Percentiles rank a stretch among this genome's conserved stretches.
phyloP scores from a whole-genome alignment of 2,113 vertebrate genomes.

The Nyctereutes procyonoides region DNA sequence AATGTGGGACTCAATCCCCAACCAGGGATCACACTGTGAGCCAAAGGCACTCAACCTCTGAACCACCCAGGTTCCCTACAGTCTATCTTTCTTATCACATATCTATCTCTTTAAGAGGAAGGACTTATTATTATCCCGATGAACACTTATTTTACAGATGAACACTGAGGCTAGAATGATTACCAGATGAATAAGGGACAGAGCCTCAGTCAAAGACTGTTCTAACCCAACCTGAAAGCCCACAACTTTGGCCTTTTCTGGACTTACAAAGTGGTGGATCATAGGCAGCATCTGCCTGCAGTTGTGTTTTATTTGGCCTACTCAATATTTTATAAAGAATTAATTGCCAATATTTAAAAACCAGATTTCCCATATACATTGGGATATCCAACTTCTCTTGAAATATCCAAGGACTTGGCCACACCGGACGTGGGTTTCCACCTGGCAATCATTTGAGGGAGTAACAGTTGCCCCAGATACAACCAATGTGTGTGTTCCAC shows the following conservation, averaged over 20 bases:
- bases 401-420: neutral
- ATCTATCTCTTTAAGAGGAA: neutral
- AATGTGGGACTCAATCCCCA: too few species aligned
- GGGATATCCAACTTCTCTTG: constrained; percentile 2
- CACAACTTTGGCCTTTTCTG: neutral
- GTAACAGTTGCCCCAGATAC: neutral
- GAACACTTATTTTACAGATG: constrained; percentile 13
- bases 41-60: too few species aligned
- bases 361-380: neutral
- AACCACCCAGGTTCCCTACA: neutral
- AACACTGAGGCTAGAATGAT: constrained; percentile 1
- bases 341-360: neutral
- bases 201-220: neutral
- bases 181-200: neutral
- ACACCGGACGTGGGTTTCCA: neutral
- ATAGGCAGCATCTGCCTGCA: neutral
- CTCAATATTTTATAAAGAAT: neutral
- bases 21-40: too few species aligned
- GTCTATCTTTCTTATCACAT: neutral
- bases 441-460: neutral
- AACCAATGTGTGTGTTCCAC: neutral
- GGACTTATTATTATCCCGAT: neutral
- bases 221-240: neutral
- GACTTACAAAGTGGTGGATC: neutral
- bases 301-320: neutral